Evolutionary conservation across 2,113 vertebrate genomes (phyloP).

Genomic region (Sisor rabdophorus): DNA sequence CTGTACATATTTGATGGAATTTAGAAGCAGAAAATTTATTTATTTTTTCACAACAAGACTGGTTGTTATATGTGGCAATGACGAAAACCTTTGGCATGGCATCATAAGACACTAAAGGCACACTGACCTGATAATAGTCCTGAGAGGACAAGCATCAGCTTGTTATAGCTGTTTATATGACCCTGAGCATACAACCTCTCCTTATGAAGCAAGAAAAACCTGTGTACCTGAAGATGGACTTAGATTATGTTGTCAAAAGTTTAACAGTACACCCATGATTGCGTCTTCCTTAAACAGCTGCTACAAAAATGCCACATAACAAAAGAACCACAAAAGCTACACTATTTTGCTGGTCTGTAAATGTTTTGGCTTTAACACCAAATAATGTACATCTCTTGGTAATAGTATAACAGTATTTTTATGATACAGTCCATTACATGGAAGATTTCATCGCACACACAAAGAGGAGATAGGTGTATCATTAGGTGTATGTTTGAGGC

Average conservation of each 20-base stretch:
- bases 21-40: slow-evolving; percentile 41
- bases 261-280: too few species aligned
- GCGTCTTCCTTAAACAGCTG: too few species aligned
- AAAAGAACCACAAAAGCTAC: too few species aligned
- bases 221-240: too few species aligned
- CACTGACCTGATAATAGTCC: slow-evolving; percentile 28
- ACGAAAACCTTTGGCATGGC: slow-evolving; percentile 61
- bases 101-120: slow-evolving; percentile 55
- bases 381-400: background rate
- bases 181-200: slow-evolving; percentile 10
- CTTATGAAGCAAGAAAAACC: background rate
- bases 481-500: background rate
- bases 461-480: slow-evolving; percentile 15
- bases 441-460: background rate
- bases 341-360: background rate
- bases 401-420: background rate
- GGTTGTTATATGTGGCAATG: slow-evolving; percentile 57
- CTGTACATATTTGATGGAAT: slow-evolving; percentile 44
- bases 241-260: background rate
- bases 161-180: slow-evolving; percentile 20
- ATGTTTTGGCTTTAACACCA: background rate
- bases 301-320: too few species aligned
- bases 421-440: too few species aligned
- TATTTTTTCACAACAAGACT: slow-evolving; percentile 49
- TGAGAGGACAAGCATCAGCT: slow-evolving; percentile 1